phyloP scores from a whole-genome alignment of 2,113 vertebrate species.

The Cheirogaleus medius region DNA sequence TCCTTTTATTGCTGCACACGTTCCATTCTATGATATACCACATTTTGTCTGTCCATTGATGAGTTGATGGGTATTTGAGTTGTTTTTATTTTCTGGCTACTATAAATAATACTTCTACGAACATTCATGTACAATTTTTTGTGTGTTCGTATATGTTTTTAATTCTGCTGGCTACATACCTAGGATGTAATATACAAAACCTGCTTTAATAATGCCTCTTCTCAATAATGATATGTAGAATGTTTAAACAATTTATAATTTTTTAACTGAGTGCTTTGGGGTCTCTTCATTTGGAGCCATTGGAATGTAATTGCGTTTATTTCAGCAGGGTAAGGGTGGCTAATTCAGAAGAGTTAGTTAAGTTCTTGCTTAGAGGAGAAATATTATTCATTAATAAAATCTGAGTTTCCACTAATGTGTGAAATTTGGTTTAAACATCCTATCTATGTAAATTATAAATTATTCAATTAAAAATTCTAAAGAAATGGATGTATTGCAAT shows the following conservation, averaged over 20 bases:
- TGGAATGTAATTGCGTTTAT: not conserved
- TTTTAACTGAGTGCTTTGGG: not conserved
- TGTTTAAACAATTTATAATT: not conserved
- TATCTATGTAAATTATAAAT: not conserved
- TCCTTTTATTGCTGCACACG: not conserved
- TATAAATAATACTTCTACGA: not conserved
- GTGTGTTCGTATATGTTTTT: not conserved
- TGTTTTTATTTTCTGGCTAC: not conserved
- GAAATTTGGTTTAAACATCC: not conserved
- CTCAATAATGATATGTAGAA: not conserved
- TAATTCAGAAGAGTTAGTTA: not conserved
- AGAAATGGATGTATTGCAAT: not conserved
- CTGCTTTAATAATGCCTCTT: not conserved
- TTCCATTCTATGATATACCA: not conserved
- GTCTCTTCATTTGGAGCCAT: not conserved
- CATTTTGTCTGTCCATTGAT: not conserved
- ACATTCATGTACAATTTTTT: not conserved
- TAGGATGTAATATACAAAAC: not conserved
- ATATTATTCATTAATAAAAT: not conserved
- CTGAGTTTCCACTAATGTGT: not conserved
- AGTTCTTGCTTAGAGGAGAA: not conserved
- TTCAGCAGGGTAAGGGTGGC: not conserved
- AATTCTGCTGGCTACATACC: not conserved
- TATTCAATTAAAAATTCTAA: not conserved
- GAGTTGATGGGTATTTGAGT: not conserved